Evolutionary conservation across 1,140 invertebrate species (phyloP).

Genomic region (Asbolus verrucosus): DNA sequence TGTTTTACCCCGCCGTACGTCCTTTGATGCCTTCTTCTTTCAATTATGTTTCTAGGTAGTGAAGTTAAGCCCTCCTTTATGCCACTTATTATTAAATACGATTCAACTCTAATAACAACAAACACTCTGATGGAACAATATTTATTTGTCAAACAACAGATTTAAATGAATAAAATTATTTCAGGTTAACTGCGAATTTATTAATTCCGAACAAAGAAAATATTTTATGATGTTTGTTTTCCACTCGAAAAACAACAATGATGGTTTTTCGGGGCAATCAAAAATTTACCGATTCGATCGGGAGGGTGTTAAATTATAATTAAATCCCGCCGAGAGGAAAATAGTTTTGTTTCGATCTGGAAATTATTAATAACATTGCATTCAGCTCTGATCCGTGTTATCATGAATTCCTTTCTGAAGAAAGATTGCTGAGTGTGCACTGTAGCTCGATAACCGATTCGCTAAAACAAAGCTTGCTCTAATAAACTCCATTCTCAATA

Average conservation of each 20-base stretch:
- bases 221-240: background rate
- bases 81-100: constrained; percentile 27
- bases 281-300: no score
- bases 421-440: no score
- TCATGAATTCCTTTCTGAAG: no score
- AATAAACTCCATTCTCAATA: no score
- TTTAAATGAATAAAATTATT: constrained; percentile 34
- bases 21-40: constrained; percentile 42
- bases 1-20: constrained; percentile 17
- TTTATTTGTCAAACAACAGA: constrained; percentile 30
- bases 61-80: constrained; percentile 30
- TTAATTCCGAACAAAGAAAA: background rate
- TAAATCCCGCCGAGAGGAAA: no score
- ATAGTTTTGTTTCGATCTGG: no score
- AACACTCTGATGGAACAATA: constrained; percentile 21
- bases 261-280: no score
- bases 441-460: no score
- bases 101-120: constrained; percentile 27
- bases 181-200: background rate
- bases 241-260: background rate
- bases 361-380: no score
- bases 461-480: no score
- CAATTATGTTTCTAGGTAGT: constrained; percentile 33
- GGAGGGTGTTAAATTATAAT: no score
- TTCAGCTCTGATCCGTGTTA: no score